Percentiles rank a stretch among this genome's conserved stretches.
Conservation (phyloP, 1,140 invertebrate genomes). For the Drosophila pseudoananassae region DNA sequence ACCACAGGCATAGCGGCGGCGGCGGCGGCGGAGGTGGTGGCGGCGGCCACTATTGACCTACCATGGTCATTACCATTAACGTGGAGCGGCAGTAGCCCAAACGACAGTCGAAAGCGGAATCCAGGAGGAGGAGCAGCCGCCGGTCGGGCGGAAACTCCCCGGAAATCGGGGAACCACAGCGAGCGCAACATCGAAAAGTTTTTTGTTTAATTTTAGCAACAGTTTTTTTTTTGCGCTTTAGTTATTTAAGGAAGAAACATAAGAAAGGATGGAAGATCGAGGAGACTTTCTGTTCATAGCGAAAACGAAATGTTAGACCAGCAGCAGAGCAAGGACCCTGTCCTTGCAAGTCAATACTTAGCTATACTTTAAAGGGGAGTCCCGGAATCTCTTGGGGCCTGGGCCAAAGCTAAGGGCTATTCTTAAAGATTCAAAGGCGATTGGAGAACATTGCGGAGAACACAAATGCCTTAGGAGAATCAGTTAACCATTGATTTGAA, state of each 20-base stretch:
- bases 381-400: not conserved
- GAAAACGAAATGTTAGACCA: constrained; percentile 45
- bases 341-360: constrained; percentile 58
- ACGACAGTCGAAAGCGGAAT: constrained; percentile 4
- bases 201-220: constrained; percentile 61
- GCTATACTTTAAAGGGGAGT: constrained; percentile 17
- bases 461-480: too few relatives aligned
- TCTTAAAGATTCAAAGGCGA: not conserved
- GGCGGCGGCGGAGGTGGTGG: constrained; percentile 42
- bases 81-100: constrained; percentile 75
- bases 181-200: constrained; percentile 63
- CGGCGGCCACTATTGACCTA: constrained; percentile 84
- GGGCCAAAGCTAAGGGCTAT: not conserved
- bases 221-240: constrained; percentile 61
- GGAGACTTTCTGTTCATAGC: constrained; percentile 65
- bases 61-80: constrained; percentile 84
- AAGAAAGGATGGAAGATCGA: not conserved
- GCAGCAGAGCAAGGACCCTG: constrained; percentile 25
- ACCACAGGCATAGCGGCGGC: constrained; percentile 76
- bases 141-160: not conserved
- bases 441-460: too few relatives aligned
- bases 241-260: constrained; percentile 28
- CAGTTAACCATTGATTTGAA: too few relatives aligned
- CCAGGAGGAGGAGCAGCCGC: constrained; percentile 13
- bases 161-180: constrained; percentile 14